Percentiles rank a stretch among this genome's conserved stretches.
phyloP scores from a whole-genome alignment of 2,113 vertebrate species.

The Pipra filicauda region DNA sequence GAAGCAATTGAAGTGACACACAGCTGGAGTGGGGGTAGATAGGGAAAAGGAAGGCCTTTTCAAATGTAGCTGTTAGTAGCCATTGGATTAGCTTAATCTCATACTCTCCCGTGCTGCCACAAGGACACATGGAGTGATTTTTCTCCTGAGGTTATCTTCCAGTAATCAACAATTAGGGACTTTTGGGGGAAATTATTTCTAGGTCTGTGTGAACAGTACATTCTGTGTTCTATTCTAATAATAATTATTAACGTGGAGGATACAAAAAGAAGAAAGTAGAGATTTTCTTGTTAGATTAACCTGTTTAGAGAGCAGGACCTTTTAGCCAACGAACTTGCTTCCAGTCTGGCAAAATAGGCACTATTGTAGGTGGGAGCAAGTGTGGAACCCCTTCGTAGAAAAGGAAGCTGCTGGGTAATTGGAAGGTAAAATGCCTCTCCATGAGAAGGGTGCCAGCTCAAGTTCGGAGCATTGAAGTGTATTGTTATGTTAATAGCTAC shows the following conservation, averaged over 20 bases:
- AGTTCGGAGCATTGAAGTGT: background rate
- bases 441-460: background rate
- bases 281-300: background rate
- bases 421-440: background rate
- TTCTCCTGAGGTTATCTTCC: background rate
- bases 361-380: background rate
- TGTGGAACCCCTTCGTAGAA: background rate
- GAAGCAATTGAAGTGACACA: background rate
- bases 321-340: background rate
- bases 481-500: background rate
- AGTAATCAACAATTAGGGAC: background rate
- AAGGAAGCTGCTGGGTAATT: background rate
- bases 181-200: background rate
- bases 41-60: background rate
- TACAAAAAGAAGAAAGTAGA: background rate
- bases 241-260: background rate
- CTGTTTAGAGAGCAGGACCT: background rate
- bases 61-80: background rate
- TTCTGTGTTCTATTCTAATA: background rate
- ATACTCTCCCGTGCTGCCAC: background rate
- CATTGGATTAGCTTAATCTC: background rate
- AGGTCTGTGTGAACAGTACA: background rate
- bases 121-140: background rate
- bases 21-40: background rate
- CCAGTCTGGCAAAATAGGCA: background rate